These are phyloP conservation scores for Enteromius anoplus DNA, from an alignment of 2,797 vertebrate species.

Conservation along the genomic window DNA sequence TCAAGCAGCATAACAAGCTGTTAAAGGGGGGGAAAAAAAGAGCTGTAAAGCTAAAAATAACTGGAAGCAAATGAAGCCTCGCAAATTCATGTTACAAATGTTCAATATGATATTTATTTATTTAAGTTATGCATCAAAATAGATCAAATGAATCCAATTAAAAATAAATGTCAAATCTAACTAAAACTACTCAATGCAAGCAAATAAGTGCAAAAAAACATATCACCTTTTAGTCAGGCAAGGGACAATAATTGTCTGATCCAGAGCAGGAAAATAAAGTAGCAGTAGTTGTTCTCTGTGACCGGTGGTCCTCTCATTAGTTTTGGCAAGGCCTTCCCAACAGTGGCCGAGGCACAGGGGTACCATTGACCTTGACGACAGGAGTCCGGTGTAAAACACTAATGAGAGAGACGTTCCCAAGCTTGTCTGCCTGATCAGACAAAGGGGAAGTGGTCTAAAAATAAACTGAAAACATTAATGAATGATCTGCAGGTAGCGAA, in stretches of 20 bases:
- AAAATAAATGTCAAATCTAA: not conserved
- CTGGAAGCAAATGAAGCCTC: not conserved
- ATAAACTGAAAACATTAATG: slow-evolving; percentile 38
- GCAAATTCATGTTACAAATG: not conserved
- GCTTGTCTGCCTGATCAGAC: slow-evolving; percentile 29
- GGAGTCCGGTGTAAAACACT: slow-evolving; percentile 55
- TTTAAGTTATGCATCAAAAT: not conserved
- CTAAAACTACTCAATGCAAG: not conserved
- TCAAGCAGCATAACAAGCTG: not conserved
- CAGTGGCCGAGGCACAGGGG: slow-evolving; percentile 22
- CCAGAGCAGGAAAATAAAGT: slow-evolving; percentile 6
- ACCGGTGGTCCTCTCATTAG: slow-evolving; percentile 62
- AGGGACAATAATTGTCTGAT: not conserved
- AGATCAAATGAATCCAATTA: not conserved
- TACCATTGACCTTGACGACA: slow-evolving; percentile 63
- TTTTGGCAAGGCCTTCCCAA: slow-evolving; percentile 53
- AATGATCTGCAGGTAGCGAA: slow-evolving; percentile 23
- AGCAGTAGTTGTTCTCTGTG: slow-evolving; percentile 31
- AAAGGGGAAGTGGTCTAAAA: slow-evolving; percentile 33
- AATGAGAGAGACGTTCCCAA: slow-evolving; percentile 59
- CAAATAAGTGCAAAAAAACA: not conserved
- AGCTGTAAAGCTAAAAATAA: not conserved
- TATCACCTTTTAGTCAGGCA: slow-evolving; percentile 21
- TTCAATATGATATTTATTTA: not conserved
- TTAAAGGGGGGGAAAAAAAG: too few species aligned